phyloP scores from a whole-genome alignment of 2,113 vertebrate genomes.

The Chloroceryle aenea region DNA sequence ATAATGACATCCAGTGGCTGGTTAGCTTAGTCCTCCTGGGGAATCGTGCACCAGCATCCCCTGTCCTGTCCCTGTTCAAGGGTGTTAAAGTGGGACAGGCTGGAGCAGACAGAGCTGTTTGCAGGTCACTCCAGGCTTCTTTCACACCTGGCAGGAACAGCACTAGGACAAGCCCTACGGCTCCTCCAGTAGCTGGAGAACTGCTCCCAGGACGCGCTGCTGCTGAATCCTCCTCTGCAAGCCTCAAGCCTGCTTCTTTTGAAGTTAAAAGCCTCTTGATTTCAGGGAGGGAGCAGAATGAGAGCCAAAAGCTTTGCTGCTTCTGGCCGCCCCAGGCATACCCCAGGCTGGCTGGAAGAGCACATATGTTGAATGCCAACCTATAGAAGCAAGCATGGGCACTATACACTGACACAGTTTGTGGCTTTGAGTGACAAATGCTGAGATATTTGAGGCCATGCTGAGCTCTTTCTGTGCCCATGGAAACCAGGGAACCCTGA shows the following conservation, averaged over 20 bases:
- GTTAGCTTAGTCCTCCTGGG: constrained; percentile 37
- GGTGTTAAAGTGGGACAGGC: neutral
- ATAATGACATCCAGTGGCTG: constrained; percentile 75
- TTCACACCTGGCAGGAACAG: neutral
- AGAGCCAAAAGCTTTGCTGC: neutral
- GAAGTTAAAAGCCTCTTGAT: neutral
- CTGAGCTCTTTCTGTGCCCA: neutral
- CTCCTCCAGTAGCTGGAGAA: neutral
- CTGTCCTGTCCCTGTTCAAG: neutral
- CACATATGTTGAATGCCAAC: accelerated
- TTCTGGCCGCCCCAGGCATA: neutral
- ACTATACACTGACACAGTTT: accelerated
- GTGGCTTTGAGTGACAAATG: neutral
- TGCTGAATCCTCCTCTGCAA: neutral
- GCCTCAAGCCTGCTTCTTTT: neutral
- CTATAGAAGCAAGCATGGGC: neutral
- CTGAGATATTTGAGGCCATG: neutral
- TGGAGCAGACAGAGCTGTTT: neutral
- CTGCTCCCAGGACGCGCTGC: neutral
- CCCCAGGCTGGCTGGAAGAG: neutral
- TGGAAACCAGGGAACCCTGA: neutral
- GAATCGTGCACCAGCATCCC: neutral
- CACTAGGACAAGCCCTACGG: accelerated
- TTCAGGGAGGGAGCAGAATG: neutral
- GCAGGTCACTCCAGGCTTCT: neutral